Evolutionary conservation across 2,113 vertebrate species (phyloP).

Genomic region (Cyprinodon tularosa): DNA sequence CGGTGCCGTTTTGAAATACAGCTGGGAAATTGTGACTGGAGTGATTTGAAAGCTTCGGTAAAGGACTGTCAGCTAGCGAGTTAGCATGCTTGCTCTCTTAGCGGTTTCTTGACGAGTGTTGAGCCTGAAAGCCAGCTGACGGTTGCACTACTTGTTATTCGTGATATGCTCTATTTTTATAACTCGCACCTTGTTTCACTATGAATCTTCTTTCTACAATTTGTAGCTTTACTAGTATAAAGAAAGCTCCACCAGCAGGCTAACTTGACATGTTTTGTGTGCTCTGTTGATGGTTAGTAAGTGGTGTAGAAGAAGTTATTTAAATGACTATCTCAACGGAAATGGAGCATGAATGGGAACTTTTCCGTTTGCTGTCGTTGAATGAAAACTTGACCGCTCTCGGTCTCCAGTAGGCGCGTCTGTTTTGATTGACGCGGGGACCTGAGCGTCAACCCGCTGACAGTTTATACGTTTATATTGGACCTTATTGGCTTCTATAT

Average conservation of each 20-base stretch:
- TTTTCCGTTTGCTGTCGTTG: not conserved
- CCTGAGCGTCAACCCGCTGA: constrained; percentile 8
- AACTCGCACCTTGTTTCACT: fast-evolving
- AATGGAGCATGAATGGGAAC: not conserved
- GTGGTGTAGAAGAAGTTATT: not conserved
- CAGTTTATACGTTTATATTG: not conserved
- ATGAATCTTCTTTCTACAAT: not conserved
- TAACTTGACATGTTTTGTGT: constrained; percentile 33
- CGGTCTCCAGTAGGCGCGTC: constrained; percentile 14
- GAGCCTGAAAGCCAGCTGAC: not conserved
- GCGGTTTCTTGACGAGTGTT: constrained; percentile 15
- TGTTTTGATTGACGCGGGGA: constrained; percentile 34
- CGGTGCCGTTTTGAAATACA: constrained; percentile 33
- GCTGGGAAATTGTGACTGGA: constrained; percentile 39
- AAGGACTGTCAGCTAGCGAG: constrained; percentile 56
- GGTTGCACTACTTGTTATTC: fast-evolving
- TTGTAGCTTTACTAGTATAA: not conserved
- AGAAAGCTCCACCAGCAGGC: constrained; percentile 34
- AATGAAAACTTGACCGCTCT: constrained; percentile 20
- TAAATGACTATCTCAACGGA: not conserved
- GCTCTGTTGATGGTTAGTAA: constrained; percentile 3
- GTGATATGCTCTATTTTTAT: fast-evolving
- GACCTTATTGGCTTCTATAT: not conserved
- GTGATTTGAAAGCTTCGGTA: constrained; percentile 44
- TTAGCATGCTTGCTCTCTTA: constrained; percentile 40